These are phyloP conservation scores for Thereva unica DNA, from an alignment of 2,888 invertebrate genomes.

Conservation along the genomic window DNA sequence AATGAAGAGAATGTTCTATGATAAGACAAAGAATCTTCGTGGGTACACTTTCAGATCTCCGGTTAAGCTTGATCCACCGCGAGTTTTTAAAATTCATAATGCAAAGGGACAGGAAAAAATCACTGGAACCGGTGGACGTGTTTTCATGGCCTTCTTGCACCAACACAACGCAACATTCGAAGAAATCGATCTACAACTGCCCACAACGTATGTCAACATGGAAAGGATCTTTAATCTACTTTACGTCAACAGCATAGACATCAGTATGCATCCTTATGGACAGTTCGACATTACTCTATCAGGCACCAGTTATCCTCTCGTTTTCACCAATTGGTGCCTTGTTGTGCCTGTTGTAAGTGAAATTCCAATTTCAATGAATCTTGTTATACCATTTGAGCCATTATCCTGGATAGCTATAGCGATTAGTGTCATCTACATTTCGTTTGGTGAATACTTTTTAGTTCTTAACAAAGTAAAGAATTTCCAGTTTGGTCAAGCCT, in stretches of 20 bases:
- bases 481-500: not conserved
- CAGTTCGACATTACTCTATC: constrained; percentile 11
- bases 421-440: not conserved
- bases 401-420: constrained; percentile 13
- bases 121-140: constrained; percentile 9
- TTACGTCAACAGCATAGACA: constrained; percentile 3
- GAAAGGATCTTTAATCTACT: constrained; percentile 1
- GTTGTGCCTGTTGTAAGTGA: constrained; percentile 22
- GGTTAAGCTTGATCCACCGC: constrained; percentile 11
- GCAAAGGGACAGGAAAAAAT: not conserved
- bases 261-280: constrained; percentile 27
- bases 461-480: not conserved
- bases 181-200: not conserved
- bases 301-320: constrained; percentile 13
- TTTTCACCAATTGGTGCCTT: constrained; percentile 14
- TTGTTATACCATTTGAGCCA: constrained; percentile 12
- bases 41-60: constrained; percentile 24
- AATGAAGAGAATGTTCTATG: not conserved
- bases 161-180: constrained; percentile 18
- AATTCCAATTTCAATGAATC: constrained; percentile 12
- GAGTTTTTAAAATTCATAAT: constrained; percentile 9
- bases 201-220: not conserved
- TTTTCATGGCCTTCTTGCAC: not conserved
- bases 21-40: constrained; percentile 13
- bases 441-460: constrained; percentile 1